Percentiles rank a stretch among this genome's conserved stretches.
phyloP scores from a whole-genome alignment of 2,113 vertebrate species.

The Spermophilus dauricus region DNA sequence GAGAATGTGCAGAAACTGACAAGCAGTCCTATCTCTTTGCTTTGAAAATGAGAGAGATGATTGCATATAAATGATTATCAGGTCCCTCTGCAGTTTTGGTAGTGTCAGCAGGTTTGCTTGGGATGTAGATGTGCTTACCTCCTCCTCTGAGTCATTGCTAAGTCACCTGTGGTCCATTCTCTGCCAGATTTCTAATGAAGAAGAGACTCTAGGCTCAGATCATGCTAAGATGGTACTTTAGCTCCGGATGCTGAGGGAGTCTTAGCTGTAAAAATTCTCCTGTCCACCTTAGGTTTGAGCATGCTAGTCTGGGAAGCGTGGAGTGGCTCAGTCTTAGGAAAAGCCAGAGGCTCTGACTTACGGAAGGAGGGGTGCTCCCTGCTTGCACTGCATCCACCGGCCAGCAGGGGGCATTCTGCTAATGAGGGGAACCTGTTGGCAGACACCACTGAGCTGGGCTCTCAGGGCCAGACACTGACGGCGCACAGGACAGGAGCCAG shows the following conservation, averaged over 20 bases:
- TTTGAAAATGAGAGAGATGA: not conserved
- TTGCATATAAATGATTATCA: rapidly evolving
- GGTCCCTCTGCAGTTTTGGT: not conserved
- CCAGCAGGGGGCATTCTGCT: slow-evolving; percentile 6
- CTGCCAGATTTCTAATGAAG: not conserved
- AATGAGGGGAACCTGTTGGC: slow-evolving; percentile 41
- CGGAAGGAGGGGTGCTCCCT: no score
- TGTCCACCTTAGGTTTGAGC: not conserved
- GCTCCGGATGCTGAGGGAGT: not conserved
- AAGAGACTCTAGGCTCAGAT: not conserved
- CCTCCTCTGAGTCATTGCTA: not conserved
- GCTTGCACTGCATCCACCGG: not conserved
- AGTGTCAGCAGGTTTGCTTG: not conserved
- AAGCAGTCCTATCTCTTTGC: not conserved
- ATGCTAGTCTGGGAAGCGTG: no score
- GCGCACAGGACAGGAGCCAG: slow-evolving; percentile 25
- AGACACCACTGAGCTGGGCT: not conserved
- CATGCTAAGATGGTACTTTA: not conserved
- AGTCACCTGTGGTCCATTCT: not conserved
- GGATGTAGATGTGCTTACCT: not conserved
- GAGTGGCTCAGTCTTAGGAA: not conserved
- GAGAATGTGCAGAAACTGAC: no score
- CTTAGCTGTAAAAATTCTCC: not conserved
- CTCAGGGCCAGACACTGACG: slow-evolving; percentile 27
- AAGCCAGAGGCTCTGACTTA: rapidly evolving